phyloP scores from a whole-genome alignment of 2,888 invertebrate species.

The Eumacrocentrus americanus region DNA sequence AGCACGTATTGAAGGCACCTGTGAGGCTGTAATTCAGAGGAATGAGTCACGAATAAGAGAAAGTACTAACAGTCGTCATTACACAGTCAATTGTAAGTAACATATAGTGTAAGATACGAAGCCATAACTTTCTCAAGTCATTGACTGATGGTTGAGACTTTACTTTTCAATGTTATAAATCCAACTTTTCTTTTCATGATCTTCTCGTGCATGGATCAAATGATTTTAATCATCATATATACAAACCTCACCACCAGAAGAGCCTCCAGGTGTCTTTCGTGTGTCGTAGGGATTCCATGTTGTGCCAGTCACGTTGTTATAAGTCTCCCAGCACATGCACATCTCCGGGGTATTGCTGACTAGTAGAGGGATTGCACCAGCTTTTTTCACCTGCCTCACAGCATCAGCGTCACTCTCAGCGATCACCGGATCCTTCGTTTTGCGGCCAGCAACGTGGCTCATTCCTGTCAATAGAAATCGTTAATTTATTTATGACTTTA shows the following conservation, averaged over 20 bases:
- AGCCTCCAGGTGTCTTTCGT: conserved; percentile 79
- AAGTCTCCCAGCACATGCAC: conserved; percentile 87
- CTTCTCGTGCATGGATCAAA: no score
- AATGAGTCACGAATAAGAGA: neutral
- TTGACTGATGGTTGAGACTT: no score
- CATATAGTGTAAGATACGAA: neutral
- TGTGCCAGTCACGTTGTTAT: conserved; percentile 77
- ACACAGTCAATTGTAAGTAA: neutral
- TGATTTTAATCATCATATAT: no score
- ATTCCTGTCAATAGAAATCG: conserved; percentile 64
- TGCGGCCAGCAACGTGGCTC: conserved; percentile 73
- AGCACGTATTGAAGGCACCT: neutral
- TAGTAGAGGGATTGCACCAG: conserved; percentile 82
- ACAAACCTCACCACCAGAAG: conserved; percentile 84
- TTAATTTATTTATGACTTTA: no score
- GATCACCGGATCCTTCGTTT: conserved; percentile 59
- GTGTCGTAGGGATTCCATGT: conserved; percentile 85
- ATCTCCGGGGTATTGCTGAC: conserved; percentile 88
- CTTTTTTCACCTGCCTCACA: conserved; percentile 68
- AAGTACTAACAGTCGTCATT: neutral
- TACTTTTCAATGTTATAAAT: neutral
- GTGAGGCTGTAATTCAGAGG: neutral
- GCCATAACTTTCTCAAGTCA: neutral
- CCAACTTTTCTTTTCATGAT: neutral
- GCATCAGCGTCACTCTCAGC: conserved; percentile 73